Percentiles rank a stretch among this genome's conserved stretches.
phyloP scores from a whole-genome alignment of 2,888 invertebrate genomes.

The Stenichneumon culpator region DNA sequence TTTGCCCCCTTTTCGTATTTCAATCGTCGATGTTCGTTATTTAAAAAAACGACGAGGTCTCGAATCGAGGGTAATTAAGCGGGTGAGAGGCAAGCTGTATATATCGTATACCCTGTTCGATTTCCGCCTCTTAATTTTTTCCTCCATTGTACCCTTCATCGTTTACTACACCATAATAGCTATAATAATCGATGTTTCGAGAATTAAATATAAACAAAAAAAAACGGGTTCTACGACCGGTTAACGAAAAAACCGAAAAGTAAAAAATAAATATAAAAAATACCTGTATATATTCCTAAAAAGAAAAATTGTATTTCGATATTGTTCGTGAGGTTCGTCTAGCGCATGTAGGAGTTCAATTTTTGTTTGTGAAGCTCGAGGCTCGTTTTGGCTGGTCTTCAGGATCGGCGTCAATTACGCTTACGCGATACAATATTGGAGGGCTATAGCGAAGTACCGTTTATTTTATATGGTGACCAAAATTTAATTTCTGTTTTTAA shows the following conservation, averaged over 20 bases:
- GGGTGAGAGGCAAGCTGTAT: conserved; percentile 22
- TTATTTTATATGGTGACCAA: conserved; percentile 6
- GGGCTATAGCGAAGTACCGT: not conserved
- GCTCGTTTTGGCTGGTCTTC: not conserved
- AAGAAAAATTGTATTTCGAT: conserved; percentile 23
- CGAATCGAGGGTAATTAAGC: not conserved
- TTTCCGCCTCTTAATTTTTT: not conserved
- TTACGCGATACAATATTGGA: not conserved
- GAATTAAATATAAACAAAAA: conserved; percentile 2
- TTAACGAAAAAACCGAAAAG: not conserved
- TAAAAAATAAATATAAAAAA: conserved; percentile 3
- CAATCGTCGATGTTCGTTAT: not conserved
- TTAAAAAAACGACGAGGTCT: not conserved
- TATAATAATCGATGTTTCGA: conserved; percentile 3
- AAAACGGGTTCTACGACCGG: not conserved
- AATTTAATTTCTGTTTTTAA: not conserved
- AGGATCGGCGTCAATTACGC: not conserved
- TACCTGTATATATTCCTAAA: conserved; percentile 1
- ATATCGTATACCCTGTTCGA: conserved; percentile 27
- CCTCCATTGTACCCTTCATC: not conserved
- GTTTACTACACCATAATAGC: not conserved
- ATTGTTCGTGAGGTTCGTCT: not conserved
- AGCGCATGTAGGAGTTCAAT: not conserved
- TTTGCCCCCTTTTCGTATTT: not conserved
- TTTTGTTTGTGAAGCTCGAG: not conserved